phyloP scores from a whole-genome alignment of 2,113 vertebrate genomes.

The Danionella cerebrum region DNA sequence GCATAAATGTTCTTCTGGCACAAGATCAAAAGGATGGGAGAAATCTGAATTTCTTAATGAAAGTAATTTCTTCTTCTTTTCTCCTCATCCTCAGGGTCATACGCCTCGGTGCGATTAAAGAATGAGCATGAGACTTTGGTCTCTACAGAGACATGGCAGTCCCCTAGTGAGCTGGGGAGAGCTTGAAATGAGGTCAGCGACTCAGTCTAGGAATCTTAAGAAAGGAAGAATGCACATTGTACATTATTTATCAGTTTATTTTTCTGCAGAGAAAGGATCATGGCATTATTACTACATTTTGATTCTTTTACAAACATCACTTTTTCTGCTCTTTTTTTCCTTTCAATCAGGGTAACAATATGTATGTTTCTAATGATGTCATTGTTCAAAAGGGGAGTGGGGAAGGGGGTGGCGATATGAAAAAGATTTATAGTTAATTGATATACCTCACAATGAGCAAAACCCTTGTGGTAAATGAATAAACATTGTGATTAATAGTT shows the following conservation, averaged over 20 bases:
- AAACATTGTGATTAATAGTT: too few species aligned
- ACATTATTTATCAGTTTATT: slow-evolving; percentile 25
- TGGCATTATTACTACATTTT: background rate
- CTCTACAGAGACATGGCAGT: slow-evolving; percentile 50
- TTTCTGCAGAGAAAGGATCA: background rate
- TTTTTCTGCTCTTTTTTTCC: background rate
- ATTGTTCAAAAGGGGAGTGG: too few species aligned
- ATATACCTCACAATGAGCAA: too few species aligned
- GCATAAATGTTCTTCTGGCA: slow-evolving; percentile 78
- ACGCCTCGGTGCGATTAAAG: slow-evolving; percentile 66
- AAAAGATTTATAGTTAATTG: too few species aligned
- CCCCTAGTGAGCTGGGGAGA: slow-evolving; percentile 40
- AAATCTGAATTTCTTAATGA: slow-evolving; percentile 77
- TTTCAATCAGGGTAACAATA: background rate
- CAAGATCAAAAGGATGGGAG: slow-evolving; percentile 70
- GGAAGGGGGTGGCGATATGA: too few species aligned
- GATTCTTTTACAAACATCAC: slow-evolving; percentile 7
- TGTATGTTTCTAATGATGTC: background rate
- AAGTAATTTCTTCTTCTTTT: slow-evolving; percentile 73
- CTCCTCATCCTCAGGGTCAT: slow-evolving; percentile 70
- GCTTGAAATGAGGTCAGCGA: slow-evolving; percentile 47
- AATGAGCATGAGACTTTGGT: slow-evolving; percentile 55
- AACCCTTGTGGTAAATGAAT: too few species aligned
- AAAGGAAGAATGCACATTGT: slow-evolving; percentile 22
- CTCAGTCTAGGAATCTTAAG: slow-evolving; percentile 62